Evolutionary conservation across 2,113 vertebrate genomes (phyloP), one percentile per base, ranked within the genome.

Genomic region (Lethenteron reissneri): DNA sequence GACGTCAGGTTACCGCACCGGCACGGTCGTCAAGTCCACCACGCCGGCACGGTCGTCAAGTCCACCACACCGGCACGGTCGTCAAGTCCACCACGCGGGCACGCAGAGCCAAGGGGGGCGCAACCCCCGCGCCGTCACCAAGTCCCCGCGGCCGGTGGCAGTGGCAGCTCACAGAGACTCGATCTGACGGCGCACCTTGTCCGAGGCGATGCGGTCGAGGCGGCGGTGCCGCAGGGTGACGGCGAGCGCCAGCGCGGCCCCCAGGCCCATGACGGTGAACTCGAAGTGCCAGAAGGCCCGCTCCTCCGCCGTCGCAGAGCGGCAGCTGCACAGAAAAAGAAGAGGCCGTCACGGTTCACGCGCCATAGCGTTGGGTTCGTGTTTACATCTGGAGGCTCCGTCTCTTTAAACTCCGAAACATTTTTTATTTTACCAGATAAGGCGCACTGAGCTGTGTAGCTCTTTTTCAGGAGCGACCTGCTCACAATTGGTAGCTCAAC

Each of bases 151-250:
- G 10, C 57, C 70, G 12, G 69, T 2, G 6, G 12, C 11, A 2
- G 10, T 10, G 5, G 10, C 69, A 57, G 9, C 56, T 72, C 82
- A 88, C 71, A 87, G 87, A 73, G 86, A 86, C 58, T 88, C 86
- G 1, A 87, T 86, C 72, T 88, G 86, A 69, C 86, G 82, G 11
- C 84, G 84, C 69, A 88, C 85, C 74, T 88, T 88, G 78, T 88
- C 86, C 57, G 85, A 80, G 15, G 86, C 86, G 21, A 80, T 82
- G 17, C 85, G 78, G 78, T 88, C 86, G 71, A 88, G 76, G 2
- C 82, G 78, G 1, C 85, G 78, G 74, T 87, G 86, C 8, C 86
- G 81, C 3, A 75, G n/a, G 1, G 85, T 76, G 72, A 88, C 86
- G 17, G 85, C 62, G 58, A 82, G 79, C 1, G 83, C 83, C 1